phyloP scores from a whole-genome alignment of 2,113 vertebrate species.

The Ophiodon elongatus region DNA sequence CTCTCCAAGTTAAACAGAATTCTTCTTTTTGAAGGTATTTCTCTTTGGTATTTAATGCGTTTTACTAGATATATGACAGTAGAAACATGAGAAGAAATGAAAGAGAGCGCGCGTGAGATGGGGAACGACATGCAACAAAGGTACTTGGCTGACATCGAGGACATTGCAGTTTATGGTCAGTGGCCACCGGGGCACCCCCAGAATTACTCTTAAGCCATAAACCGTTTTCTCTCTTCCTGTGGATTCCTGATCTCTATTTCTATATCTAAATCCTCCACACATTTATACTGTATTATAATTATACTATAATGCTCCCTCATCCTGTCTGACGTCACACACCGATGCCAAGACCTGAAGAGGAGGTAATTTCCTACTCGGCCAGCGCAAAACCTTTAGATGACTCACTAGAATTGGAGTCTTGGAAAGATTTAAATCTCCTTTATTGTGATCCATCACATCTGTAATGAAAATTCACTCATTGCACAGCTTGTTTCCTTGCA shows the following conservation, averaged over 20 bases:
- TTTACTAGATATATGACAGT: neutral
- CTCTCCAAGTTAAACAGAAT: neutral
- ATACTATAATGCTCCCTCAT: neutral
- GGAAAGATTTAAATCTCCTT: neutral
- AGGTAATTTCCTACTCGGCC: slow-evolving; percentile 1
- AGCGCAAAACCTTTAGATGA: slow-evolving; percentile 6
- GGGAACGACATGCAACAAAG: neutral
- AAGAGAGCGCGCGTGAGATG: neutral
- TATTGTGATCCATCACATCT: neutral
- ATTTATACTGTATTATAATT: neutral
- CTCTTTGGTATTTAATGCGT: neutral
- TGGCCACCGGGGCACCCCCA: neutral
- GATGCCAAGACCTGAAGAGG: neutral
- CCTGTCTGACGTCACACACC: neutral
- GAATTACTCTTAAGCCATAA: neutral
- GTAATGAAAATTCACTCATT: neutral
- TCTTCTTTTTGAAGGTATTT: neutral
- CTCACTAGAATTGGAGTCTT: slow-evolving; percentile 1
- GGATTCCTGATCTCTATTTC: neutral
- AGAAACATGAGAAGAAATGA: neutral
- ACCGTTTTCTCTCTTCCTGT: neutral
- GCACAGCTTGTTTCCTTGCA: neutral
- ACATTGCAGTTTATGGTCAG: neutral
- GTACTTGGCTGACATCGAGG: neutral
- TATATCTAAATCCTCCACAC: slow-evolving; percentile 1